Conservation (phyloP, 1,140 invertebrate genomes). For the Lutraria rhynchaena region DNA sequence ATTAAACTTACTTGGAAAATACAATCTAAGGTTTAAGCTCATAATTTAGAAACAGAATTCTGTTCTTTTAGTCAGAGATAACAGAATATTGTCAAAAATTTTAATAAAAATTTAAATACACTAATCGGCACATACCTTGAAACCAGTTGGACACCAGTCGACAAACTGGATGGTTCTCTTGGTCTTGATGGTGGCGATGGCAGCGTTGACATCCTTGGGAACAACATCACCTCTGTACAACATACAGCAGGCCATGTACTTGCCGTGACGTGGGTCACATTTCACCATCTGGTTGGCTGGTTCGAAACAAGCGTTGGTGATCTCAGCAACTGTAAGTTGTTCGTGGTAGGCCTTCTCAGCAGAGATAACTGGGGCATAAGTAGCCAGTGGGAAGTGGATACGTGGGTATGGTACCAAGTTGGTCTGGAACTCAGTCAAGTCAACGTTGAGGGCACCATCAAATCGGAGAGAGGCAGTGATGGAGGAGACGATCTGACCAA, state of each 20-base stretch:
- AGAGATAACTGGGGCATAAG: conserved; percentile 79
- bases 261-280: conserved; percentile 67
- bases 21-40: too few relatives aligned
- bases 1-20: too few relatives aligned
- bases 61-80: too few relatives aligned
- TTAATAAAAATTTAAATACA: neutral
- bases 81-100: too few relatives aligned
- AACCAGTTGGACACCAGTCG: conserved; percentile 51
- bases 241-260: conserved; percentile 86
- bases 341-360: conserved; percentile 82
- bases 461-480: conserved; percentile 87
- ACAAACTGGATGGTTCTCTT: conserved; percentile 85
- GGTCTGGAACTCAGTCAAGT: conserved; percentile 88
- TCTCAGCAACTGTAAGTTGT: conserved; percentile 80
- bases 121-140: conserved; percentile 51
- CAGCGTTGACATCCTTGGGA: conserved; percentile 92
- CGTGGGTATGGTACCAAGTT: conserved; percentile 84
- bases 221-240: conserved; percentile 81
- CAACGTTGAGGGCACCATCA: conserved; percentile 88
- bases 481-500: conserved; percentile 87
- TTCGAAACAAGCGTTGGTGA: conserved; percentile 92
- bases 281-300: conserved; percentile 86
- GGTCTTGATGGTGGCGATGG: conserved; percentile 83
- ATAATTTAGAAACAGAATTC: too few relatives aligned
- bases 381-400: conserved; percentile 80